Percentiles rank a stretch among this genome's conserved stretches.
These are phyloP conservation scores for Ladona fulva DNA, from an alignment of 1,140 invertebrate species.

Conservation along the genomic window DNA sequence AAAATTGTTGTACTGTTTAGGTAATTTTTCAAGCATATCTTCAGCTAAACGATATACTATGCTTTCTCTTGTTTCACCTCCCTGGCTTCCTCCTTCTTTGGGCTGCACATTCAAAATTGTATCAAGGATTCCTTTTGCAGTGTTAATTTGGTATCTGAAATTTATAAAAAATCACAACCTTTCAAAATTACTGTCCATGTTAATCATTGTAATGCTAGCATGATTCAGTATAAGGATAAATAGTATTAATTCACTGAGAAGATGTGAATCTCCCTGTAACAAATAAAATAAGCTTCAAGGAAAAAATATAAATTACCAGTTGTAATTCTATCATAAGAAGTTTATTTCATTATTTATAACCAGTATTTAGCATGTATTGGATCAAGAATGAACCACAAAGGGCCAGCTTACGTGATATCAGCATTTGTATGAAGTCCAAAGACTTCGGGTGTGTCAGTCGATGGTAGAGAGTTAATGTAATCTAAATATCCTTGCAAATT, in stretches of 20 bases:
- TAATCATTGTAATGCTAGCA: too few species aligned
- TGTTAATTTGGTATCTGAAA: conserved; percentile 75
- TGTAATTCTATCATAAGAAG: too few species aligned
- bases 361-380: too few species aligned
- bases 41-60: conserved; percentile 83
- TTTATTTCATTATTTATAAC: too few species aligned
- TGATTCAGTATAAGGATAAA: too few species aligned
- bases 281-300: too few species aligned
- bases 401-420: conserved; percentile 78
- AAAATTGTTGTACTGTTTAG: conserved; percentile 79
- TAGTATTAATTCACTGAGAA: conserved; percentile 3
- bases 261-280: too few species aligned
- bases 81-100: conserved; percentile 80
- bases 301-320: too few species aligned
- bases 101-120: conserved; percentile 92
- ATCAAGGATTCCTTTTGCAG: conserved; percentile 86
- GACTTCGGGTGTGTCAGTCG: conserved; percentile 85
- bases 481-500: conserved; percentile 73
- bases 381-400: too few species aligned
- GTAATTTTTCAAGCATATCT: conserved; percentile 90
- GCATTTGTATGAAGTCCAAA: conserved; percentile 95
- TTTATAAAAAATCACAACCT: not conserved
- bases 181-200: not conserved
- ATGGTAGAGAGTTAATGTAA: conserved; percentile 76
- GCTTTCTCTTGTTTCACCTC: conserved; percentile 78